Percentiles rank a stretch among this genome's conserved stretches.
These are phyloP conservation scores for Hermetia illucens DNA, from an alignment of 1,140 invertebrate species.

Conservation along the genomic window DNA sequence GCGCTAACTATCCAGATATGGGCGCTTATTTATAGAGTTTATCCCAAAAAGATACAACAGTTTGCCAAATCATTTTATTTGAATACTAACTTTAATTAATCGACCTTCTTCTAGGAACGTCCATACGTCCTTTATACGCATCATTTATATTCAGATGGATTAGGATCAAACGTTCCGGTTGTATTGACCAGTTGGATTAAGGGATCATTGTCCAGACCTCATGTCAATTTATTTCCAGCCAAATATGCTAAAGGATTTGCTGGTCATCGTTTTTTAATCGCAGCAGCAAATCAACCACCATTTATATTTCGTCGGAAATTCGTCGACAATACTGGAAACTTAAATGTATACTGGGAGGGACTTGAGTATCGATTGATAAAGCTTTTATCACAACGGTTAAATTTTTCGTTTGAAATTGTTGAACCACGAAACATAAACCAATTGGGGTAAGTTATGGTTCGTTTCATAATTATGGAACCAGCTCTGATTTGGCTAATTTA, in stretches of 20 bases:
- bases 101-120: constrained; percentile 43
- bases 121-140: constrained; percentile 57
- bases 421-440: constrained; percentile 34
- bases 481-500: no score
- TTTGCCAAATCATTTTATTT: no score
- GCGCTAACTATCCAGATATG: no score
- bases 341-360: constrained; percentile 36
- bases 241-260: constrained; percentile 52
- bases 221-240: constrained; percentile 46
- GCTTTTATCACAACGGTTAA: constrained; percentile 42
- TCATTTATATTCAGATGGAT: constrained; percentile 47
- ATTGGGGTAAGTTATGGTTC: constrained; percentile 31
- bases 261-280: constrained; percentile 51
- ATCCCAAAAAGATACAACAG: no score
- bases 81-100: no score
- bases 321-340: constrained; percentile 14
- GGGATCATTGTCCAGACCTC: constrained; percentile 39
- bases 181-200: constrained; percentile 51
- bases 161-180: constrained; percentile 44
- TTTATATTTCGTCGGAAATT: constrained; percentile 47
- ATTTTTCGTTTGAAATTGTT: constrained; percentile 51
- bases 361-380: constrained; percentile 47
- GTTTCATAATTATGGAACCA: background rate
- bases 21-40: no score
- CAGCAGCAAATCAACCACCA: constrained; percentile 50